These are phyloP conservation scores for Paragorgia papillata DNA, from an alignment of 92 coral and sea anemone genomes.

Conservation along the genomic window DNA sequence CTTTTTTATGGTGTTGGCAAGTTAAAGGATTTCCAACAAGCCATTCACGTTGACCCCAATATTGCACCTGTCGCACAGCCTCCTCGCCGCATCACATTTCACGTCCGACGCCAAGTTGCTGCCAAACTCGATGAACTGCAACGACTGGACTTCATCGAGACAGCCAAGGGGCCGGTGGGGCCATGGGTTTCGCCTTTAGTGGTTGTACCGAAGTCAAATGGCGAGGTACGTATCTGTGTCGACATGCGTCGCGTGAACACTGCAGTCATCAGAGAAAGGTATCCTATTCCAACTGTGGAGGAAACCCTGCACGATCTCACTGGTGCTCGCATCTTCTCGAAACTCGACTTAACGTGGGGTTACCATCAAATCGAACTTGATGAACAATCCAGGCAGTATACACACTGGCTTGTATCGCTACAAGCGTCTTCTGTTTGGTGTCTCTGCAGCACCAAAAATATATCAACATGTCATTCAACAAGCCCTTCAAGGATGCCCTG, in stretches of 20 bases:
- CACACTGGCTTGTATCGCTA: conserved; percentile 14
- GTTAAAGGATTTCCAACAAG: no score
- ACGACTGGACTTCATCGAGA: not conserved
- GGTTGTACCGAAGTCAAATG: conserved; percentile 8
- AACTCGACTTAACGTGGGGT: conserved; percentile 19
- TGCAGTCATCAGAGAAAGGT: not conserved
- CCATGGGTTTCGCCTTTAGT: conserved; percentile 12
- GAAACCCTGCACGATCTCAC: conserved; percentile 6
- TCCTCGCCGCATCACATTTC: no score
- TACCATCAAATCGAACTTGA: conserved; percentile 11
- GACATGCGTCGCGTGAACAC: not conserved
- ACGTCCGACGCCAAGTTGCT: no score
- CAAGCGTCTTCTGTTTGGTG: conserved; percentile 12
- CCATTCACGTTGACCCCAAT: no score
- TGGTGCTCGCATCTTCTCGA: not conserved
- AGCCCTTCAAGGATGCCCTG: conserved; percentile 24
- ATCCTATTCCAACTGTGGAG: not conserved
- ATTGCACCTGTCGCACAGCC: no score
- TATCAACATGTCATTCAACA: conserved; percentile 30
- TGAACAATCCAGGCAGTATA: not conserved
- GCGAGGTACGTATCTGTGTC: no score
- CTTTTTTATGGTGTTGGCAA: no score
- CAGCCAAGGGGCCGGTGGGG: not conserved
- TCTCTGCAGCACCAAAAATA: no score
- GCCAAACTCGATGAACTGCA: not conserved